These are phyloP conservation scores for Dendrocopos noguchii DNA, from an alignment of 2,113 vertebrate species.

Conservation along the genomic window DNA sequence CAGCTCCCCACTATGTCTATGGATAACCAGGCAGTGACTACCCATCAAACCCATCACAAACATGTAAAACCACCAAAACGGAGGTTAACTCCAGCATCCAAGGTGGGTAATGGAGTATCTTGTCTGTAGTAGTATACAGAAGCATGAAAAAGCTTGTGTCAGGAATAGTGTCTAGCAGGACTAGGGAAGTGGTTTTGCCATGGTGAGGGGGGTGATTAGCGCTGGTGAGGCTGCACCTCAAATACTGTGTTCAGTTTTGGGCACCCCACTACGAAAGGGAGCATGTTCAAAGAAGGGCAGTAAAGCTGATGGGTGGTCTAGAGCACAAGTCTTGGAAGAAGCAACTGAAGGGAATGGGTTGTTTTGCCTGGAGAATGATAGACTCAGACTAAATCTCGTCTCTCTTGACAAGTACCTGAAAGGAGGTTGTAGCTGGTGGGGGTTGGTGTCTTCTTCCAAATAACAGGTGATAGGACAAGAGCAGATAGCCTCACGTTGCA, in stretches of 20 bases:
- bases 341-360: rapidly evolving
- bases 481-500: not conserved
- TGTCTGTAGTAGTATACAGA: not conserved
- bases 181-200: rapidly evolving
- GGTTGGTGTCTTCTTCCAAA: rapidly evolving
- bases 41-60: conserved; percentile 81
- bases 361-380: not conserved
- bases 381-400: not conserved
- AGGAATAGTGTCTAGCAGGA: not conserved
- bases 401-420: not conserved
- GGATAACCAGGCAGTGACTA: conserved; percentile 68
- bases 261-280: not conserved
- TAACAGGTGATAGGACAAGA: not conserved
- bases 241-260: not conserved
- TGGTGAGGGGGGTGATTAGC: not conserved
- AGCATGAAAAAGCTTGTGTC: not conserved
- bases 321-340: not conserved
- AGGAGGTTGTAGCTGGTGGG: rapidly evolving
- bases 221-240: rapidly evolving
- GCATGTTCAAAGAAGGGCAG: rapidly evolving
- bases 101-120: conserved; percentile 73
- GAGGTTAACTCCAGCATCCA: conserved; percentile 83
- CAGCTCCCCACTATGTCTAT: conserved; percentile 75
- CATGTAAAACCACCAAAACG: conserved; percentile 89
- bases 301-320: rapidly evolving